Base-by-base conservation (phyloP, 2,888 invertebrate genomes). In the Andrena hattorfiana region DNA sequence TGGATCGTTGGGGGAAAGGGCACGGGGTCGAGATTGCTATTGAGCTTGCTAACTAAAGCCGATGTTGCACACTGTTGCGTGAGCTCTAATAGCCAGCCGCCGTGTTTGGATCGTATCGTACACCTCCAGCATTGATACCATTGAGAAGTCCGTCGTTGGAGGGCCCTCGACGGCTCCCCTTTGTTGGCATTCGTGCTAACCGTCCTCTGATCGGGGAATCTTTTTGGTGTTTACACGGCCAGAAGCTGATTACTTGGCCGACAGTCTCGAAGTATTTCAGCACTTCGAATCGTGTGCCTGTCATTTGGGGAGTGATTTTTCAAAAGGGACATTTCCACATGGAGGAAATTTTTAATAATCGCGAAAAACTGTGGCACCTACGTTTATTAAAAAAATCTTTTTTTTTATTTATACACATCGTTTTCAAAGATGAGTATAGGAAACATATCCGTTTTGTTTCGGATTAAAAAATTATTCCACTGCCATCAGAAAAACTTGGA, bases 101-200 rank as follows among this genome's bases (percentile, higher is more conserved):
- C 62, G 54, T 79, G 66, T 56, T 42, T 48, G 23, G 54, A 32
- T 66, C 60, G 60, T 59, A 70, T 79, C 51, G 70, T 54, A 54
- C 56, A 63, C 66, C 66, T 48, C 35, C 26, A 28, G 71, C 54
- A 51, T 32, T 59, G 80, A 80, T 78, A 79, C 80, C 48, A 79
- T 72, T 72, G 67, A 79, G 80, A 49, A 62, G 67, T 71, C 23
- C 20, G 64, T 71, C 64, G 42, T 60, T 62, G 54, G 70, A 51
- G 56, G 48, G 32, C 63, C 23, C 60, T 62, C 60, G 42, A 26
- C 32, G 10, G 54, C 51, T 67, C 48, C 80, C 49, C 79, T 54
- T 78, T 71, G 79, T 67, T 7, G 16, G 6, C 67, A 62, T 54
- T 56, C 56, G 48, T 56, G 54, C 28, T 26, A 6, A 60, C 60